Evolutionary conservation across 2,888 invertebrate genomes (phyloP), one percentile per base, ranked within the genome.

Genomic region (Sarcophaga variegata): DNA sequence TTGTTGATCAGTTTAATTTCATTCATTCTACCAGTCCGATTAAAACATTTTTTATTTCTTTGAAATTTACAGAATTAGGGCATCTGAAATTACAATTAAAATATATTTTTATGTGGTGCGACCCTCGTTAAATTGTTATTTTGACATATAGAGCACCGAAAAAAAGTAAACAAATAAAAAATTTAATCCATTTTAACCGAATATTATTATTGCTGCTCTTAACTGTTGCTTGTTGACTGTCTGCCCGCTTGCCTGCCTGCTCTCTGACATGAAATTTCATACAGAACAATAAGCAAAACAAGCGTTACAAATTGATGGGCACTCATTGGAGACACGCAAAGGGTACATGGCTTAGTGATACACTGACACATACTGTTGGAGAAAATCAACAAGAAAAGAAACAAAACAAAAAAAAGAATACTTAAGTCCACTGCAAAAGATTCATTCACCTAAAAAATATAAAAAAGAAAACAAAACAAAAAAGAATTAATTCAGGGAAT

Each of bases 401-500:
- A 59, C 27, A 66, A 79, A 49, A n/a, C 4, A 49, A 54, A 80
- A 45, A 37, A 64, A 71, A 63, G 45, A 2, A 54, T 5, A 77
- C 59, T 45, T 12, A 71, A 60, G 27, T 63, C 54, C 47, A 81
- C 77, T 71, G 76, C 76, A 74, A 85, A 74, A 85, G 81, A 78
- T 74, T 78, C 54, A 49, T 75, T 66, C 63, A 66, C 22, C 63
- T 8, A 69, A 27, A 64, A 62, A 59, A 66, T 69, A 74, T 45
- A 20, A 62, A 37, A 60, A 12, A 22, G 37, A 64, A 71, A 27
- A 8, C 60, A 62, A 74, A 47, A n/a, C 54, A 20, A 77, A 71
- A 78, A 69, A 70, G 70, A 85, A 85, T 85, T 78, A 85, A 85
- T 85, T 85, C 85, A 85, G 74, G 81, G 85, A 85, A 85, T 81